Conservation (phyloP, 1,140 invertebrate genomes). For the Polypedilum pembai region DNA sequence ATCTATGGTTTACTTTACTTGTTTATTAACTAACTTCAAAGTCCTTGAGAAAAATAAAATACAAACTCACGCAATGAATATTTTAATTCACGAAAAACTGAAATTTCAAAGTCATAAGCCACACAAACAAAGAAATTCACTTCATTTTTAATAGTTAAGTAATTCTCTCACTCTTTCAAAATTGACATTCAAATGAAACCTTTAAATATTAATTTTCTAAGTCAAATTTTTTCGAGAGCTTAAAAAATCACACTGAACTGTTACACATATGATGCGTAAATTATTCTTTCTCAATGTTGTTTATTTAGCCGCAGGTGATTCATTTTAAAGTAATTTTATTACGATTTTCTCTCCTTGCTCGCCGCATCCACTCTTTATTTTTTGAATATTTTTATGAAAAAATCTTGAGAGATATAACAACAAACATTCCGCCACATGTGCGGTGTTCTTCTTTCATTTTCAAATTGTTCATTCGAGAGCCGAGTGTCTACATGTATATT, state of each 20-base stretch:
- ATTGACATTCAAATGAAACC: no score
- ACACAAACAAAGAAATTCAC: no score
- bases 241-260: neutral
- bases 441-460: neutral
- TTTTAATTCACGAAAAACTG: no score
- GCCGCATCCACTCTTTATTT: neutral
- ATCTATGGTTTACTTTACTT: no score
- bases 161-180: no score
- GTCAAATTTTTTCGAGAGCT: no score
- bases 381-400: slow-evolving; percentile 4
- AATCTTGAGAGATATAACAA: slow-evolving; percentile 9
- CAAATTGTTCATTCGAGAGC: neutral
- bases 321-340: slow-evolving; percentile 24
- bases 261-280: slow-evolving; percentile 12
- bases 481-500: neutral
- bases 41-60: no score
- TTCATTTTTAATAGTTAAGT: no score
- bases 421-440: neutral
- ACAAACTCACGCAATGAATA: no score
- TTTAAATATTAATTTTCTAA: no score
- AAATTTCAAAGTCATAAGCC: no score
- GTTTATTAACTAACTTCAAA: no score
- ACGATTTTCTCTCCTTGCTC: neutral
- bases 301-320: slow-evolving; percentile 27
- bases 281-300: slow-evolving; percentile 10